phyloP scores from a whole-genome alignment of 2,888 invertebrate genomes.

The Diarsia dahlii region DNA sequence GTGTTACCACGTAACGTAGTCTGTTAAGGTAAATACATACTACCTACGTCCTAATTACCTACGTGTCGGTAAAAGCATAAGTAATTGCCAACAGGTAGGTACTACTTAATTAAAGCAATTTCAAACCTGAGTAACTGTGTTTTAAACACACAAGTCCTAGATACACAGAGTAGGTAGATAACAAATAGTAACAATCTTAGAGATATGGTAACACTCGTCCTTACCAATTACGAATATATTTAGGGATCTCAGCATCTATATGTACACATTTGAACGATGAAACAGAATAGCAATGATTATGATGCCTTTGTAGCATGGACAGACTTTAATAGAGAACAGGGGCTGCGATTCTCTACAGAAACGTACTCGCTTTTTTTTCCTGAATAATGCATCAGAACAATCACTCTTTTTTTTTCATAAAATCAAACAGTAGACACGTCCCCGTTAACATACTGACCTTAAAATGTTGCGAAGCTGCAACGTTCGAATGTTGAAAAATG shows the following conservation, averaged over 20 bases:
- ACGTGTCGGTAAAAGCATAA: conserved; percentile 5
- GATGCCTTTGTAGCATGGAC: too few species aligned
- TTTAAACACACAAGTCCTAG: conserved; percentile 19
- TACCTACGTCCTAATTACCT: background rate
- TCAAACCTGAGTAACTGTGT: conserved; percentile 7
- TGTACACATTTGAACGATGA: background rate
- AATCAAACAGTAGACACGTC: too few species aligned
- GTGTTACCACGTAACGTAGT: background rate
- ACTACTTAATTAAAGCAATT: conserved; percentile 12
- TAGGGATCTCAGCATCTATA: background rate
- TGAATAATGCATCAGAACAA: too few species aligned
- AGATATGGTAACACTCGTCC: background rate
- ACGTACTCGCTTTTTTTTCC: too few species aligned
- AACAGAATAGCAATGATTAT: background rate
- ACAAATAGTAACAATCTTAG: background rate
- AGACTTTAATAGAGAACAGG: too few species aligned
- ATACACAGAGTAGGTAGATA: background rate
- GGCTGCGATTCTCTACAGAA: too few species aligned
- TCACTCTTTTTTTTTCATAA: too few species aligned
- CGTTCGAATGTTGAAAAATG: too few species aligned
- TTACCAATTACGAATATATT: background rate
- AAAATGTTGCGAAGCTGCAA: too few species aligned
- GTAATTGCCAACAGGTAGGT: background rate
- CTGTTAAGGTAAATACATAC: conserved; percentile 1
- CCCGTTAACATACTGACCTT: too few species aligned